phyloP scores from a whole-genome alignment of 2,888 invertebrate species.

The Phyto melanocephala region DNA sequence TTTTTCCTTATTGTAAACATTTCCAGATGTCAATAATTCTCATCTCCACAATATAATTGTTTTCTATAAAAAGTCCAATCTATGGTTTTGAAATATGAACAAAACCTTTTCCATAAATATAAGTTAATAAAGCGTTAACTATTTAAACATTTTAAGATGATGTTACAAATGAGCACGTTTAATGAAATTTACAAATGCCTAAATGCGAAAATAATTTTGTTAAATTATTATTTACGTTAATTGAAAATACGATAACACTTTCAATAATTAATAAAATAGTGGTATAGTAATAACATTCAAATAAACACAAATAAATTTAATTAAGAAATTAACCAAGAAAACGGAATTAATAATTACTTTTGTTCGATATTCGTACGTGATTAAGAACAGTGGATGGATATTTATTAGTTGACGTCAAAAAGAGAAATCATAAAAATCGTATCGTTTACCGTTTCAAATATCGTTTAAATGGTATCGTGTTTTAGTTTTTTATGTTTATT shows the following conservation, averaged over 20 bases:
- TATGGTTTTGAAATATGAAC: background rate
- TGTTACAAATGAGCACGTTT: conserved; percentile 15
- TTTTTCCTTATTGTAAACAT: too few relatives aligned
- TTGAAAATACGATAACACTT: conserved; percentile 11
- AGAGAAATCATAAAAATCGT: conserved; percentile 50
- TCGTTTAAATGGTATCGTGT: conserved; percentile 50
- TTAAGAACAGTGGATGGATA: conserved; percentile 13
- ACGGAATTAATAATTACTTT: conserved; percentile 62
- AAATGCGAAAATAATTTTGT: conserved; percentile 24
- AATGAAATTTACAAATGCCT: conserved; percentile 43
- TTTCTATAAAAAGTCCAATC: conserved; percentile 26
- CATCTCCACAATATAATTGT: background rate
- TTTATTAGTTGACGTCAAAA: conserved; percentile 35
- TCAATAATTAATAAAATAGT: conserved; percentile 25
- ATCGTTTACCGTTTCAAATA: conserved; percentile 34
- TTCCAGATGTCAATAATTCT: background rate
- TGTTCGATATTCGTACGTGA: conserved; percentile 59
- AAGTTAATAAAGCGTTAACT: conserved; percentile 9
- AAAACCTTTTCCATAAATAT: background rate
- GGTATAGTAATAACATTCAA: conserved; percentile 58
- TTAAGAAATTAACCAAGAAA: conserved; percentile 55
- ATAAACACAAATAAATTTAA: conserved; percentile 55
- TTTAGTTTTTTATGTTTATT: conserved; percentile 27
- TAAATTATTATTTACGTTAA: background rate
- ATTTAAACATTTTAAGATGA: background rate